Percentiles rank a stretch among this genome's conserved stretches.
These are phyloP conservation scores for Dendrolimus kikuchii DNA, from an alignment of 1,140 invertebrate genomes.

Conservation along the genomic window DNA sequence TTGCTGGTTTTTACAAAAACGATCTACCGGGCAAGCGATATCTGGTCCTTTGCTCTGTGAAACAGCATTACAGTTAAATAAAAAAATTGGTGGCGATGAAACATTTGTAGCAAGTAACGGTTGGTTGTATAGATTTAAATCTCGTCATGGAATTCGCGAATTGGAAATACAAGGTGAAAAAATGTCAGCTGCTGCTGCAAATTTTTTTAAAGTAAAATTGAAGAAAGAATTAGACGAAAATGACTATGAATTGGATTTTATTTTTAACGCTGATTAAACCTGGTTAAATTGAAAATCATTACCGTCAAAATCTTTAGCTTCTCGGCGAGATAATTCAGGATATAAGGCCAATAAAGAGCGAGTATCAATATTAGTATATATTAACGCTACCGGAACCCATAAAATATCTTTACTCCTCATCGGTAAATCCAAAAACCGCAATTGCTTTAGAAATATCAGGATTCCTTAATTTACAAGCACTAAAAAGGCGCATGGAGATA, in stretches of 20 bases:
- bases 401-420: slow-evolving; percentile 17
- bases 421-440: slow-evolving; percentile 2
- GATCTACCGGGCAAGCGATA: slow-evolving; percentile 27
- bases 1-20: slow-evolving; percentile 17
- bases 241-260: slow-evolving; percentile 5
- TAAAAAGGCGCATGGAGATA: no score
- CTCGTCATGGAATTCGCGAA: slow-evolving; percentile 33
- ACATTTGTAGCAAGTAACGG: slow-evolving; percentile 36
- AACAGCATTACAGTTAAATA: slow-evolving; percentile 35
- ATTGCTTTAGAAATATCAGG: no score
- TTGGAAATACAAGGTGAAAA: slow-evolving; percentile 26
- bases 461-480: no score
- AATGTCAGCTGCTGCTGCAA: slow-evolving; percentile 18
- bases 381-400: slow-evolving; percentile 22
- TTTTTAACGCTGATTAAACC: slow-evolving; percentile 19
- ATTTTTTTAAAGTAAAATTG: slow-evolving; percentile 3
- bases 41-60: slow-evolving; percentile 31
- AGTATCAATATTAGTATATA: slow-evolving; percentile 22
- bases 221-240: slow-evolving; percentile 1
- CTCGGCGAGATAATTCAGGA: slow-evolving; percentile 16
- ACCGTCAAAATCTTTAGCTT: slow-evolving; percentile 20
- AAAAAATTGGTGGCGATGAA: slow-evolving; percentile 24
- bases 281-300: slow-evolving; percentile 22
- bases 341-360: slow-evolving; percentile 25
- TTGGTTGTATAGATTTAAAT: slow-evolving; percentile 39